Conservation (phyloP, 2,888 invertebrate genomes). For the Leptogaster cylindrica region DNA sequence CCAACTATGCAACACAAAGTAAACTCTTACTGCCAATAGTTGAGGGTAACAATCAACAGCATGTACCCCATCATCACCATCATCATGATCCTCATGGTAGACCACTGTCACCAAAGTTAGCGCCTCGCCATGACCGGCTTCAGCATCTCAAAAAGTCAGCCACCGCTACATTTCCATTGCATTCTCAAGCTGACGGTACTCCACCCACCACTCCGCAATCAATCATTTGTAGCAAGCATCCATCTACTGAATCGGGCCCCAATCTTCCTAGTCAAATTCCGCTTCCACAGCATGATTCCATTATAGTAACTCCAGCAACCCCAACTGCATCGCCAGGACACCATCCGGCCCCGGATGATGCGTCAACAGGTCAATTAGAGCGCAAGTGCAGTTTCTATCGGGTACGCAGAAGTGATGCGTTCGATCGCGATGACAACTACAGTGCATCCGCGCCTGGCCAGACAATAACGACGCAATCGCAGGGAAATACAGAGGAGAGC, state of each 20-base stretch:
- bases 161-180: constrained; percentile 60
- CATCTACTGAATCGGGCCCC: constrained; percentile 47
- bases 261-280: constrained; percentile 42
- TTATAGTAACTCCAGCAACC: constrained; percentile 62
- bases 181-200: constrained; percentile 59
- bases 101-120: constrained; percentile 37
- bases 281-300: constrained; percentile 55
- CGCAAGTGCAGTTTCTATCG: constrained; percentile 62
- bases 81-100: constrained; percentile 52
- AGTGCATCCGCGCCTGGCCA: not conserved
- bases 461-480: constrained; percentile 48
- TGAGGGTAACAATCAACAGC: constrained; percentile 56
- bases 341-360: constrained; percentile 1
- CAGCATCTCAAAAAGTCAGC: constrained; percentile 59
- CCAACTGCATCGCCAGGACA: constrained; percentile 62
- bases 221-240: constrained; percentile 16
- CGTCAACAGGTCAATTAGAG: constrained; percentile 53
- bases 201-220: constrained; percentile 56
- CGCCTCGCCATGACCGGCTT: constrained; percentile 48
- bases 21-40: constrained; percentile 62
- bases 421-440: constrained; percentile 40
- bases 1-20: constrained; percentile 60
- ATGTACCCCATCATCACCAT: constrained; percentile 30
- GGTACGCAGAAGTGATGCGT: constrained; percentile 52
- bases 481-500: constrained; percentile 57